Conservation (phyloP, 92 coral and sea anemone species). For the Bergia sp. region DNA sequence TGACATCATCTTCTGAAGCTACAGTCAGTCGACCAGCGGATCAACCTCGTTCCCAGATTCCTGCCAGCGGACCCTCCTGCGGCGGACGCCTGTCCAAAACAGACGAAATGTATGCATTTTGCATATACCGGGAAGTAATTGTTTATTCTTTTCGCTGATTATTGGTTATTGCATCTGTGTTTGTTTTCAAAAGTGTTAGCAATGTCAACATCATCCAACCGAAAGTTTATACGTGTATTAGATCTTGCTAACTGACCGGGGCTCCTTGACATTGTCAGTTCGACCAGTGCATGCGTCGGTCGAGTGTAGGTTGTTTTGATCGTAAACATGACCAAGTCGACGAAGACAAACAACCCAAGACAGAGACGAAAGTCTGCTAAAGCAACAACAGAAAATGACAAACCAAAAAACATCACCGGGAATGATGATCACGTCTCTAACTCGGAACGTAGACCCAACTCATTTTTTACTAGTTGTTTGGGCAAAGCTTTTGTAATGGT, state of each 20-base stretch:
- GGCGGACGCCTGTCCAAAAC: neutral
- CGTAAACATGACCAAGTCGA: constrained; percentile 5
- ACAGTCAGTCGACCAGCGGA: neutral
- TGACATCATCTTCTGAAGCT: neutral
- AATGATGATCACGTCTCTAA: neutral
- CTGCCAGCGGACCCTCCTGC: neutral
- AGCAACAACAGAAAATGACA: neutral
- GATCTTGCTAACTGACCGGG: neutral
- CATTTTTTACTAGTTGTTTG: neutral
- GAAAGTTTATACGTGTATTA: neutral
- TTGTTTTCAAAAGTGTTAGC: neutral
- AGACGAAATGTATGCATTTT: neutral
- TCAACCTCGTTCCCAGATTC: neutral
- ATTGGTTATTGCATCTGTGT: neutral
- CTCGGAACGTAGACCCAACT: neutral
- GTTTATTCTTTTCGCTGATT: neutral
- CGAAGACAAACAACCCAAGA: constrained; percentile 7
- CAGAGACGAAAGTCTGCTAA: constrained; percentile 18
- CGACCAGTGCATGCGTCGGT: too few species aligned
- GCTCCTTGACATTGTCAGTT: neutral
- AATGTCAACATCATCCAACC: neutral
- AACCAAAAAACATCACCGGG: neutral
- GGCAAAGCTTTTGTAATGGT: neutral
- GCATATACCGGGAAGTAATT: neutral
- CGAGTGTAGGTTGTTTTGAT: neutral